A percentile compares a stretch with the other conserved stretches of the same genome.
phyloP scores from a whole-genome alignment of 2,113 vertebrate genomes.

The Peromyscus californicus region DNA sequence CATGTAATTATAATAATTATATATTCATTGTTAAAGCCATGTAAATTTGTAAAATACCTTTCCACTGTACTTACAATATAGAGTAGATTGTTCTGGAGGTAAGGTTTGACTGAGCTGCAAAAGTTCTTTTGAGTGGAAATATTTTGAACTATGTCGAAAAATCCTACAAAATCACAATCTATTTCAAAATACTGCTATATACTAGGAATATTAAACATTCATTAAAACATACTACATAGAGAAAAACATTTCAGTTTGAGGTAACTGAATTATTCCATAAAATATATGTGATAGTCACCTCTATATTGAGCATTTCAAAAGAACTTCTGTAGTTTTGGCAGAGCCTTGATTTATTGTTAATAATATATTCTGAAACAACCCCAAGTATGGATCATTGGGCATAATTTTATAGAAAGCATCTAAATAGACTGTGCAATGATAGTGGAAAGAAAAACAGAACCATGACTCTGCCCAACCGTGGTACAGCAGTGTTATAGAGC shows the following conservation, averaged over 20 bases:
- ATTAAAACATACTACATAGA: slow-evolving; percentile 30
- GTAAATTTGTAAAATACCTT: slow-evolving; percentile 40
- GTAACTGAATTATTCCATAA: slow-evolving; percentile 56
- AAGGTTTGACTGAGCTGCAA: background rate
- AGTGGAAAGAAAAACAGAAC: slow-evolving; percentile 69
- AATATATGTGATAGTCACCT: background rate
- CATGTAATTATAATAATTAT: background rate
- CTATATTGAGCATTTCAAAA: slow-evolving; percentile 48
- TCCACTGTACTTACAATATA: background rate
- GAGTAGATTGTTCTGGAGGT: background rate
- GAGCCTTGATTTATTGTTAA: slow-evolving; percentile 68
- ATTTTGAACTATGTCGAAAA: background rate
- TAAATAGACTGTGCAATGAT: slow-evolving; percentile 65
- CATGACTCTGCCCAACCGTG: slow-evolving; percentile 48
- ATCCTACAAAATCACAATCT: background rate
- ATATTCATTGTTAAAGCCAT: background rate
- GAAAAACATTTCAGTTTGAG: background rate
- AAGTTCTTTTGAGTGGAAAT: slow-evolving; percentile 36
- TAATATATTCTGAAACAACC: slow-evolving; percentile 60
- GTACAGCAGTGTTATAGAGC: slow-evolving; percentile 40
- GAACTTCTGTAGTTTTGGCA: slow-evolving; percentile 4
- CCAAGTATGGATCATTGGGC: slow-evolving; percentile 57
- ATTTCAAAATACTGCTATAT: slow-evolving; percentile 35
- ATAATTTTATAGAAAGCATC: slow-evolving; percentile 72
- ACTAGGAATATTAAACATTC: background rate